Conservation (phyloP, 2,888 invertebrate genomes). For the Parnassius glacialis region DNA sequence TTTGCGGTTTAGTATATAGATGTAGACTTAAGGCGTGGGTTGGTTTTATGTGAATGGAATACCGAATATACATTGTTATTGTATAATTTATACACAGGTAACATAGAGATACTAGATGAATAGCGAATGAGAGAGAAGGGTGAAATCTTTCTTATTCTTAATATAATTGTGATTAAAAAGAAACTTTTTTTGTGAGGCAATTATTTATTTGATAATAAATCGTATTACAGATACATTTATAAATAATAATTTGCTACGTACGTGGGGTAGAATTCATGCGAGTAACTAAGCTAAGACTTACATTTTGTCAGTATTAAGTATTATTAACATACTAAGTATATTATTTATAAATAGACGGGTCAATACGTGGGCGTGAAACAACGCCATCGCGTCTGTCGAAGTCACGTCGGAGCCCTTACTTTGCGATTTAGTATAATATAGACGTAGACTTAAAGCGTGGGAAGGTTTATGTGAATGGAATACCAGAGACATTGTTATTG, state of each 20-base stretch:
- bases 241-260: no score
- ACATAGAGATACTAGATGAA: no score
- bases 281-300: no score
- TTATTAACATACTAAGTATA: no score
- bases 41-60: constrained; percentile 8
- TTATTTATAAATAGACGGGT: constrained; percentile 57
- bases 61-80: background rate
- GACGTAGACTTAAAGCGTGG: background rate
- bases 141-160: no score
- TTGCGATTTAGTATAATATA: constrained; percentile 5
- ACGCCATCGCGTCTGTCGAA: constrained; percentile 45
- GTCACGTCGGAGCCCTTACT: constrained; percentile 30
- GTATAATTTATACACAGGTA: background rate
- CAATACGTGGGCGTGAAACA: constrained; percentile 55
- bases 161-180: no score
- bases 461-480: constrained; percentile 7
- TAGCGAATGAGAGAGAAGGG: no score
- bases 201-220: no score
- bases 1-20: constrained; percentile 14
- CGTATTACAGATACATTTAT: no score
- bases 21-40: background rate
- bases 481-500: background rate
- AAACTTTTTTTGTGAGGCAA: no score
- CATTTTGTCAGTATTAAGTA: no score
- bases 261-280: no score